Conservation (phyloP, 2,113 vertebrate species). For the Oriolus oriolus region DNA sequence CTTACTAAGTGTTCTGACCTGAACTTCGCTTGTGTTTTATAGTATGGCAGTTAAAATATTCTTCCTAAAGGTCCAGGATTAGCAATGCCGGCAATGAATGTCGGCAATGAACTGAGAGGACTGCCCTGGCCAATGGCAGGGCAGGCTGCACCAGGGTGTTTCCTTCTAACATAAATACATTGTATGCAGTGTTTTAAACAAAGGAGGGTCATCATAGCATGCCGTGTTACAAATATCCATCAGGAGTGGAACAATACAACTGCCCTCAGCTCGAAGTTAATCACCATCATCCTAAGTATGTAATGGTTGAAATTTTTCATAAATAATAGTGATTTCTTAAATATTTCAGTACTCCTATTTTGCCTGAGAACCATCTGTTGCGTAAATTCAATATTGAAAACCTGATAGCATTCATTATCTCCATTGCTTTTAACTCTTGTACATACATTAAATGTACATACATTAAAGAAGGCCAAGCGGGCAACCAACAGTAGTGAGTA, state of each 20-base stretch:
- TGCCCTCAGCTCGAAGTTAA: neutral
- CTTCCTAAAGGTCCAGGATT: neutral
- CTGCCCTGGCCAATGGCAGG: neutral
- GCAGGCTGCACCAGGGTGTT: neutral
- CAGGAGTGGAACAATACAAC: neutral
- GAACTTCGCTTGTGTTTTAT: neutral
- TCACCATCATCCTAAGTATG: neutral
- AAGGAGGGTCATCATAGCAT: neutral
- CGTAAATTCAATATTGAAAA: neutral
- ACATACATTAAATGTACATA: neutral
- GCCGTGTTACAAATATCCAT: neutral
- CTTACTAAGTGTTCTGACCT: neutral
- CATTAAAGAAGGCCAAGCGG: neutral
- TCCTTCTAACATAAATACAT: neutral
- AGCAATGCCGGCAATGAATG: rapidly evolving
- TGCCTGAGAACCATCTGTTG: neutral
- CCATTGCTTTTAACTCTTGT: neutral
- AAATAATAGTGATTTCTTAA: neutral
- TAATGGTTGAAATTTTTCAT: neutral
- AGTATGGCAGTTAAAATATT: neutral
- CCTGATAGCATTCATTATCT: neutral
- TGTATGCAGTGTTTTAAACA: neutral
- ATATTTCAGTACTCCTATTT: neutral
- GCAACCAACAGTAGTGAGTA: neutral
- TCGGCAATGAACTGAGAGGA: neutral